Conservation (phyloP, 2,113 vertebrate genomes). For the Ammodytes marinus region DNA sequence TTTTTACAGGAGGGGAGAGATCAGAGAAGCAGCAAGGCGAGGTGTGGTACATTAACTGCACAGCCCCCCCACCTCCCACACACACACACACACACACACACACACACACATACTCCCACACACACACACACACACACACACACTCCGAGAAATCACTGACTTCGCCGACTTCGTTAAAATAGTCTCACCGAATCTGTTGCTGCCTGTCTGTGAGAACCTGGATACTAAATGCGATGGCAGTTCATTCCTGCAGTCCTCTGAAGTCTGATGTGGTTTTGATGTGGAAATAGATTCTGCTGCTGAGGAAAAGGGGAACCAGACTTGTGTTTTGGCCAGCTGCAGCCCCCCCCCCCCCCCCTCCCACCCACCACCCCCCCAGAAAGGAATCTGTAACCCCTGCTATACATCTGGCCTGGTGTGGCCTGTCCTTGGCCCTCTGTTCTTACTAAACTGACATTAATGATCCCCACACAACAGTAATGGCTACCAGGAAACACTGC, state of each 20-base stretch:
- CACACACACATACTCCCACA: too few relatives aligned
- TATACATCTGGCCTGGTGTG: constrained; percentile 69
- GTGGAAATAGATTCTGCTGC: constrained; percentile 66
- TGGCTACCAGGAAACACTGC: constrained; percentile 57
- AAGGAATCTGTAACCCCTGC: constrained; percentile 53
- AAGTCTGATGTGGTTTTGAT: constrained; percentile 72
- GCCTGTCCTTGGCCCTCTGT: constrained; percentile 58
- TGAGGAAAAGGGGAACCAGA: constrained; percentile 53
- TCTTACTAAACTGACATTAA: constrained; percentile 65
- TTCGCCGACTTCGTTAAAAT: constrained; percentile 34
- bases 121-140: too few relatives aligned
- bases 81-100: too few relatives aligned
- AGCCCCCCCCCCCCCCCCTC: constrained; percentile 7
- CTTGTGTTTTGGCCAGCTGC: constrained; percentile 65
- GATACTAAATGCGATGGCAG: constrained; percentile 40
- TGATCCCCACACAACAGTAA: constrained; percentile 63
- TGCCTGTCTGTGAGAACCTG: constrained; percentile 54
- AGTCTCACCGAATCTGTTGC: constrained; percentile 8
- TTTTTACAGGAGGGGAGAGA: constrained; percentile 12
- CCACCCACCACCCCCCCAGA: constrained; percentile 1
- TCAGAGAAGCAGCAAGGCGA: constrained; percentile 10
- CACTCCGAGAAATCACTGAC: constrained; percentile 13
- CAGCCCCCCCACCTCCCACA: not conserved
- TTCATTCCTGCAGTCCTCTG: constrained; percentile 31
- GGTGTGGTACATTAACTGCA: constrained; percentile 43